A percentile compares a stretch with the other conserved stretches of the same genome.
Conservation (phyloP, 2,888 invertebrate species). For the Atherix ibis region DNA sequence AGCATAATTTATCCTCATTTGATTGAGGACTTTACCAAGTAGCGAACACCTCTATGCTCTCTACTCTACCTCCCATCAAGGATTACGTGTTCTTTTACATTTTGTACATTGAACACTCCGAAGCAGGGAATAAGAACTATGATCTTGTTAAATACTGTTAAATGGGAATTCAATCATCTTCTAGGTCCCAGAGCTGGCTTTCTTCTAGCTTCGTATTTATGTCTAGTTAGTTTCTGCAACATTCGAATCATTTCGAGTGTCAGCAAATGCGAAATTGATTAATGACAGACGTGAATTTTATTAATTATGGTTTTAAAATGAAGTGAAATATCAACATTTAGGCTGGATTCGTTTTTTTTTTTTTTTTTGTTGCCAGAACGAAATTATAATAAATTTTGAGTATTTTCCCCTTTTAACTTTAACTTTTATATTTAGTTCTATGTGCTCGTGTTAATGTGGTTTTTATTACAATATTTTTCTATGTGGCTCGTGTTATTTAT, state of each 20-base stretch:
- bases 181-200: constrained; percentile 2
- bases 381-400: too few relatives aligned
- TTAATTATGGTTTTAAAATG: constrained; percentile 7
- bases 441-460: too few relatives aligned
- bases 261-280: constrained; percentile 8
- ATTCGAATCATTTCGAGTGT: neutral
- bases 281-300: constrained; percentile 7
- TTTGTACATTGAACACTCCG: neutral
- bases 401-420: too few relatives aligned
- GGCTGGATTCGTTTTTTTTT: neutral
- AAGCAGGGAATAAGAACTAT: neutral
- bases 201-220: constrained; percentile 2
- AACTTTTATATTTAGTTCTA: too few relatives aligned
- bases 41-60: too few relatives aligned
- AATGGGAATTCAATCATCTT: constrained; percentile 9
- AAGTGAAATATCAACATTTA: constrained; percentile 1
- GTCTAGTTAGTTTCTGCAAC: too few relatives aligned
- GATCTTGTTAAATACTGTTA: constrained; percentile 7
- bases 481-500: too few relatives aligned
- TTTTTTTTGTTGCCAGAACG: too few relatives aligned
- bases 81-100: too few relatives aligned
- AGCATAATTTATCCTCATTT: constrained; percentile 4
- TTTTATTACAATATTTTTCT: too few relatives aligned
- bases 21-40: constrained; percentile 7
- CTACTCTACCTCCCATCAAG: too few relatives aligned